These are phyloP conservation scores for Eurystomus glaucurus DNA, from an alignment of 2,797 vertebrate species.

Conservation along the genomic window DNA sequence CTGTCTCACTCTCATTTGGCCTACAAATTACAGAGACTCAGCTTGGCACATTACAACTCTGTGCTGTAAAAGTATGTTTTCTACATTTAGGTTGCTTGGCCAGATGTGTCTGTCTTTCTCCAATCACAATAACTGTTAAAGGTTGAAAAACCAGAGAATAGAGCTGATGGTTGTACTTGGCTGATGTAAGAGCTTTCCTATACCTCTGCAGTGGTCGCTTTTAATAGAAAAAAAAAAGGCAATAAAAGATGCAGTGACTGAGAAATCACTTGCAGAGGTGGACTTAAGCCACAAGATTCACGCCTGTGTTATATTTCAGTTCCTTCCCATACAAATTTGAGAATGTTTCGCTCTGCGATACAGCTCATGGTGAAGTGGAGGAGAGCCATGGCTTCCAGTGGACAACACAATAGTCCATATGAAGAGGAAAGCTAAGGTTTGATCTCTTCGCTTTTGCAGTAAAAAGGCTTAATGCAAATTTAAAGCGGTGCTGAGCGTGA, in stretches of 20 bases:
- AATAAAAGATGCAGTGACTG: neutral
- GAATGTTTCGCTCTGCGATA: neutral
- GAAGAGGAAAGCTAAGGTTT: neutral
- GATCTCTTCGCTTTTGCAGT: neutral
- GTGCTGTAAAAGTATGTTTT: slow-evolving; percentile 39
- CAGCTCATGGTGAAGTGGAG: neutral
- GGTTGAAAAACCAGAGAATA: neutral
- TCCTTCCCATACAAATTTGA: neutral
- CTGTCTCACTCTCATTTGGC: slow-evolving; percentile 16
- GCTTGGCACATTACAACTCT: slow-evolving; percentile 14
- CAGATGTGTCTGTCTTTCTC: slow-evolving; percentile 11
- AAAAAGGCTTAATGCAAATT: neutral
- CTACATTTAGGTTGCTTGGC: slow-evolving; percentile 2
- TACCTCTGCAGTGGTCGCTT: neutral
- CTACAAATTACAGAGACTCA: slow-evolving; percentile 1
- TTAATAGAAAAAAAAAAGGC: neutral
- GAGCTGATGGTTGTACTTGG: slow-evolving; percentile 9
- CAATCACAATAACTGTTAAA: slow-evolving; percentile 13
- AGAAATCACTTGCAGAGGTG: neutral
- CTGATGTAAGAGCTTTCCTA: slow-evolving; percentile 20
- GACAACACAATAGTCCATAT: accelerated
- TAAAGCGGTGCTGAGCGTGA: neutral
- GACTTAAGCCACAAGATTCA: neutral
- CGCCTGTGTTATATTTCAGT: neutral
- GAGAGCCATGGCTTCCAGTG: neutral